Percentiles rank a stretch among this genome's conserved stretches.
Conservation (phyloP, 2,797 vertebrate genomes). For the Galago senegalensis region DNA sequence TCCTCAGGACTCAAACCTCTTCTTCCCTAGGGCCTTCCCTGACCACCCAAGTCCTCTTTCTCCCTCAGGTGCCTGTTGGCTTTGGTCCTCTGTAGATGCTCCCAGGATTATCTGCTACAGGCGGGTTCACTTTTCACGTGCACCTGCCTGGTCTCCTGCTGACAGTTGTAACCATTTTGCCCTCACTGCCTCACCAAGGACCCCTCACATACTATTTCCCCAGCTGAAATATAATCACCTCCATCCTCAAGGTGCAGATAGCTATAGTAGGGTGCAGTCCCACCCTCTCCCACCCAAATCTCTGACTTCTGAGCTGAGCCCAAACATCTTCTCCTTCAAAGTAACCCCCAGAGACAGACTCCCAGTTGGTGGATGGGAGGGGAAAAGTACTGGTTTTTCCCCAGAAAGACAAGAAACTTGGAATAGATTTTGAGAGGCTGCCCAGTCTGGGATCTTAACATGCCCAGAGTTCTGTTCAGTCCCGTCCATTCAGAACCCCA, state of each 20-base stretch:
- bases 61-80: neutral
- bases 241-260: neutral
- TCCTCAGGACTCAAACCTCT: neutral
- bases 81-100: neutral
- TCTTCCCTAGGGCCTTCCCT: neutral
- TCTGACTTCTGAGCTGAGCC: neutral
- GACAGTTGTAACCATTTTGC: accelerated
- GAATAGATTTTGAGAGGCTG: neutral
- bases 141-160: neutral
- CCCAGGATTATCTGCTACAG: neutral
- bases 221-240: neutral
- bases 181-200: neutral
- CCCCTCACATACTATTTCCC: neutral
- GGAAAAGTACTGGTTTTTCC: neutral
- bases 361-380: neutral
- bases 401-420: neutral
- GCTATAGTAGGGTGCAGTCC: neutral
- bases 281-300: neutral
- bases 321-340: neutral
- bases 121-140: neutral
- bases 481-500: neutral
- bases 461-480: neutral
- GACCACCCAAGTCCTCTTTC: neutral
- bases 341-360: neutral
- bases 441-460: too few relatives aligned